Conservation (phyloP, 1,140 invertebrate species). For the Aphelinus certus region DNA sequence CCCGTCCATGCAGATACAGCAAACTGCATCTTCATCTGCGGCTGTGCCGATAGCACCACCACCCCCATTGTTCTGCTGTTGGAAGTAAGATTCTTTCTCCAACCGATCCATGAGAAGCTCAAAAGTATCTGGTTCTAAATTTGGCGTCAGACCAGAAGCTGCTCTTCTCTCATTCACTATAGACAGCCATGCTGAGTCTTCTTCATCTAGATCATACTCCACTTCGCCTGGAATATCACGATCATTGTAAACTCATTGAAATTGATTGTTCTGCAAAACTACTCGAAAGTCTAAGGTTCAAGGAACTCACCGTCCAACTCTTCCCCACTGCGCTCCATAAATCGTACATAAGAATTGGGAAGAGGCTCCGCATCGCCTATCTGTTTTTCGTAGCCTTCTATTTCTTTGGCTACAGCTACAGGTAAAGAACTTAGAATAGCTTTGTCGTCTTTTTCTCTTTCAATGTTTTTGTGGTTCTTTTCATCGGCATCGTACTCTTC, state of each 20-base stretch:
- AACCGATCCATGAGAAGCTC: slow-evolving; percentile 96
- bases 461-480: slow-evolving; percentile 51
- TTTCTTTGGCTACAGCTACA: slow-evolving; percentile 82
- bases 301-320: slow-evolving; percentile 84
- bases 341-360: slow-evolving; percentile 85
- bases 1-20: slow-evolving; percentile 94
- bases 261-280: too few species aligned
- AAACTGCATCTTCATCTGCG: slow-evolving; percentile 97
- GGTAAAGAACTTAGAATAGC: slow-evolving; percentile 70
- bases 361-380: slow-evolving; percentile 82
- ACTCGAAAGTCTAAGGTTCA: too few species aligned
- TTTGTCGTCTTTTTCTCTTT: slow-evolving; percentile 62
- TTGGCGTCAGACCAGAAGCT: slow-evolving; percentile 71
- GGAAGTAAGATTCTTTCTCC: slow-evolving; percentile 98
- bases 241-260: too few species aligned
- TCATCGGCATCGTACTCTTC: slow-evolving; percentile 55
- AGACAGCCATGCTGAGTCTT: slow-evolving; percentile 92
- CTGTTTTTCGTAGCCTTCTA: slow-evolving; percentile 76
- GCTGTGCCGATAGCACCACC: slow-evolving; percentile 68
- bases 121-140: slow-evolving; percentile 86
- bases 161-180: slow-evolving; percentile 86
- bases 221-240: slow-evolving; percentile 70
- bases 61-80: slow-evolving; percentile 74
- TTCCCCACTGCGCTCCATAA: slow-evolving; percentile 94
- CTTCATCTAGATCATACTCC: slow-evolving; percentile 98